phyloP scores from a whole-genome alignment of 2,797 vertebrate species.

The Spheniscus humboldti region DNA sequence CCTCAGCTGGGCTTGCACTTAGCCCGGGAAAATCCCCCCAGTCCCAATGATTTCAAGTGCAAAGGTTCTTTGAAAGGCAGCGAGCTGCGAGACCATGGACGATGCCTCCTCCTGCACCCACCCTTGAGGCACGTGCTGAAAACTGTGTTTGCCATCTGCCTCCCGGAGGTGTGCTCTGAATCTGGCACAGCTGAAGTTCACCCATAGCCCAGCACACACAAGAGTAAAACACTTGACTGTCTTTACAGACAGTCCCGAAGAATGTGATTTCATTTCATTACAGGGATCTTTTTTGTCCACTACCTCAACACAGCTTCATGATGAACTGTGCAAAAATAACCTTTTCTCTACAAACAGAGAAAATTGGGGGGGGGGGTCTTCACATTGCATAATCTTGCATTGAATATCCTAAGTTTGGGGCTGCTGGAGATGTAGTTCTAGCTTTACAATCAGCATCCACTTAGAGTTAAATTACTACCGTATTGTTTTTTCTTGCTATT shows the following conservation, averaged over 20 bases:
- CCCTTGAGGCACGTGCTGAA: background rate
- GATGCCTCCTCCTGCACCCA: background rate
- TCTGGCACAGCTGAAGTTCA: background rate
- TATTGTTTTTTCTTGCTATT: rapidly evolving
- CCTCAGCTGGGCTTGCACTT: background rate
- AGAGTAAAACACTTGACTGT: too few relatives aligned
- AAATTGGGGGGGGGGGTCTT: background rate
- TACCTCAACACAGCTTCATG: background rate
- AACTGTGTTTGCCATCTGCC: background rate
- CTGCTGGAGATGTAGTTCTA: background rate
- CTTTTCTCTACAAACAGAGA: background rate
- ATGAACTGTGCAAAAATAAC: background rate
- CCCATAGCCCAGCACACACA: background rate
- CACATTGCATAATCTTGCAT: background rate
- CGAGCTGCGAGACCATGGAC: rapidly evolving
- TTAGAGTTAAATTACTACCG: background rate
- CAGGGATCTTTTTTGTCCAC: background rate
- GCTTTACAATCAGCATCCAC: background rate
- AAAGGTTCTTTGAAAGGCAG: background rate
- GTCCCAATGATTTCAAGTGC: background rate
- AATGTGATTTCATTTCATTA: background rate
- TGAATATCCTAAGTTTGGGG: background rate
- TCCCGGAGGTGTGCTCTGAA: background rate
- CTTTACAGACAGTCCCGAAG: background rate
- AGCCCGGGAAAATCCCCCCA: background rate